Evolutionary conservation across 1,140 invertebrate genomes (phyloP).

Genomic region (Atta cephalotes): DNA sequence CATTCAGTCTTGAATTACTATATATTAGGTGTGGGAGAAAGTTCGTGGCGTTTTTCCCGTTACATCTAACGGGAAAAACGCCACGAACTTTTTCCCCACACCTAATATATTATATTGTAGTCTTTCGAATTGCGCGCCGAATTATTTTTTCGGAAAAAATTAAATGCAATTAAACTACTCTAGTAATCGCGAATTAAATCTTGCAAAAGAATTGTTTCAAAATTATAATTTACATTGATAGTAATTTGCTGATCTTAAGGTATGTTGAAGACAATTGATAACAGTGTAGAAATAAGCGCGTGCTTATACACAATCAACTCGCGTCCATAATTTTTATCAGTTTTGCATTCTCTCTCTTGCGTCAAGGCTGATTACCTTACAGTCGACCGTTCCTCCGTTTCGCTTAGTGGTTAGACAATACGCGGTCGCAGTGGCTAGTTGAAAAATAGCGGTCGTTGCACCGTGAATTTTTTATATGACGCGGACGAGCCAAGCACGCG

Average conservation of each 20-base stretch:
- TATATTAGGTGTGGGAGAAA: too few species aligned
- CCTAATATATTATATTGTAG: too few species aligned
- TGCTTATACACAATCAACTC: neutral
- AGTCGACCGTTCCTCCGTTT: neutral
- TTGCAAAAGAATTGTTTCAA: neutral
- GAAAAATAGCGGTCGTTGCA: slow-evolving; percentile 65
- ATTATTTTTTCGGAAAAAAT: too few species aligned
- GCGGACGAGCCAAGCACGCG: slow-evolving; percentile 13
- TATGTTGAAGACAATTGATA: neutral
- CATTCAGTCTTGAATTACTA: too few species aligned
- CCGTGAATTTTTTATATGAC: slow-evolving; percentile 67
- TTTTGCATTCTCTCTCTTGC: neutral
- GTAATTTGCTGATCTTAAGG: neutral
- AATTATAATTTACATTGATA: neutral
- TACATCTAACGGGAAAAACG: too few species aligned
- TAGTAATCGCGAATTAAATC: too few species aligned
- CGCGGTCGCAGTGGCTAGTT: slow-evolving; percentile 20
- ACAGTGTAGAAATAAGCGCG: neutral
- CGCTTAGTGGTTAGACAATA: slow-evolving; percentile 12
- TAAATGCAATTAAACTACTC: too few species aligned
- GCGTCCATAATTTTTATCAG: slow-evolving; percentile 7
- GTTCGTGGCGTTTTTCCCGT: too few species aligned
- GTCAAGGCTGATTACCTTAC: slow-evolving; percentile 15
- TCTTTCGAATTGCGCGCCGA: too few species aligned
- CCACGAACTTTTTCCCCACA: too few species aligned